These are phyloP conservation scores for Tryphoninae sp. DNA, from an alignment of 2,888 invertebrate genomes.

Conservation along the genomic window DNA sequence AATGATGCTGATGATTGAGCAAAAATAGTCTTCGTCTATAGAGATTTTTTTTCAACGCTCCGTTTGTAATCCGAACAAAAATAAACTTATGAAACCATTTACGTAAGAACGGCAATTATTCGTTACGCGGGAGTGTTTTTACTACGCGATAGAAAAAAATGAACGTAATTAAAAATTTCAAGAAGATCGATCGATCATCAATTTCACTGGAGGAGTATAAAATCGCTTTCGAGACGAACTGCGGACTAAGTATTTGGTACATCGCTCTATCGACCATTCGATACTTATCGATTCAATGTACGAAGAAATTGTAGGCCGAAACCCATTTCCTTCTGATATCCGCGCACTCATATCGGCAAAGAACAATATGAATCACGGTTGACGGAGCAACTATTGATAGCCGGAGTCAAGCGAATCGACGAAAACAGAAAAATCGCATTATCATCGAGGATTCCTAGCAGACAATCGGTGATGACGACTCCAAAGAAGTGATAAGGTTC, in stretches of 20 bases:
- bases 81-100: neutral
- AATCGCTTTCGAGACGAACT: too few species aligned
- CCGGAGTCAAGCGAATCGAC: neutral
- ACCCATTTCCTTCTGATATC: neutral
- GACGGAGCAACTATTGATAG: slow-evolving; percentile 2
- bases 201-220: too few species aligned
- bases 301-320: neutral
- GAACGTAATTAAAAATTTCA: too few species aligned
- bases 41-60: slow-evolving; percentile 8
- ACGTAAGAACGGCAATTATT: neutral
- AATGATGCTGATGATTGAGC: slow-evolving; percentile 27
- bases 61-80: neutral
- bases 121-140: neutral
- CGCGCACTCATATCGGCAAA: neutral
- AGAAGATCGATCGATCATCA: too few species aligned
- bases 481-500: slow-evolving; percentile 9
- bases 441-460: slow-evolving; percentile 14
- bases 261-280: neutral
- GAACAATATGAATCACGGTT: slow-evolving; percentile 35
- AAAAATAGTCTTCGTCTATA: slow-evolving; percentile 9
- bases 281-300: neutral
- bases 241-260: neutral
- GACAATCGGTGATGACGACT: slow-evolving; percentile 8
- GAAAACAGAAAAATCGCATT: neutral
- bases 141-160: neutral